Evolutionary conservation across 1,140 invertebrate species (phyloP).

Genomic region (Druon quercuslanigerum): DNA sequence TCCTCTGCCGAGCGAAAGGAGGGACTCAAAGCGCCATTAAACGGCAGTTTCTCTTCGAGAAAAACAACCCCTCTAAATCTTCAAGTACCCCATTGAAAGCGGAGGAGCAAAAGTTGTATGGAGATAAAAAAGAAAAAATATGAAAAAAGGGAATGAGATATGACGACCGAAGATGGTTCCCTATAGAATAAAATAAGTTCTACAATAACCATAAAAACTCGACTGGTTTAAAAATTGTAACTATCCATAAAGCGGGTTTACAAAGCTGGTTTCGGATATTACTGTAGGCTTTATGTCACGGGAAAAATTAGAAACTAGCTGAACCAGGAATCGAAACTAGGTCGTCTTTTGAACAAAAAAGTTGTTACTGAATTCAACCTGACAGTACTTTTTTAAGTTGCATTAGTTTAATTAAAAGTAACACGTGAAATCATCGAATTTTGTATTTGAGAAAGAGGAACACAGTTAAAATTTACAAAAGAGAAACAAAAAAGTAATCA

Average conservation of each 20-base stretch:
- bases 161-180: neutral
- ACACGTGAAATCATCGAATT: too few species aligned
- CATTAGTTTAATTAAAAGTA: too few species aligned
- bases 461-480: too few species aligned
- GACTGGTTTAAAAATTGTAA: slow-evolving; percentile 34
- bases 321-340: slow-evolving; percentile 41
- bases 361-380: too few species aligned
- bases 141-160: slow-evolving; percentile 30
- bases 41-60: slow-evolving; percentile 52
- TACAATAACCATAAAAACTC: neutral
- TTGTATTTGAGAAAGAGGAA: too few species aligned
- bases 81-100: slow-evolving; percentile 45
- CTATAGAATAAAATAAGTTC: neutral
- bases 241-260: slow-evolving; percentile 38
- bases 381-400: too few species aligned
- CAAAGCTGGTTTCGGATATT: slow-evolving; percentile 49
- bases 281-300: slow-evolving; percentile 39
- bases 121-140: slow-evolving; percentile 39
- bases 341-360: slow-evolving; percentile 40
- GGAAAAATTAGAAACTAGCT: slow-evolving; percentile 23
- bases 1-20: slow-evolving; percentile 48
- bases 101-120: slow-evolving; percentile 47
- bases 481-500: too few species aligned
- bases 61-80: slow-evolving; percentile 56
- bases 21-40: slow-evolving; percentile 55